These are phyloP conservation scores for Vollenhovia emeryi DNA, from an alignment of 1,140 invertebrate genomes.

Conservation along the genomic window DNA sequence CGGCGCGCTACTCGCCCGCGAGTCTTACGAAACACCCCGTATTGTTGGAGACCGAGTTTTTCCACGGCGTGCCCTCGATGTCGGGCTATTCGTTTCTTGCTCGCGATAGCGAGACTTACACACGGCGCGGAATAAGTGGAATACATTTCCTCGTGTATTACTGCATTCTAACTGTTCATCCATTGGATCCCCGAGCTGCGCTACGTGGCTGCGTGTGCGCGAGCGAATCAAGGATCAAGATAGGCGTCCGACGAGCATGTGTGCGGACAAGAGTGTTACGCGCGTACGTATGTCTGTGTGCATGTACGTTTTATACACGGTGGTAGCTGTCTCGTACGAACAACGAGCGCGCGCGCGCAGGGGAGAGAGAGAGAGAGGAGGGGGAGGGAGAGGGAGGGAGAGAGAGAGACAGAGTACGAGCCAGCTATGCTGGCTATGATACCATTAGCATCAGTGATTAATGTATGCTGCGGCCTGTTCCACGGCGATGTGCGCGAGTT, in stretches of 20 bases:
- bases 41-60: slow-evolving; percentile 29
- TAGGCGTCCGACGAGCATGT: slow-evolving; percentile 44
- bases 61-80: slow-evolving; percentile 20
- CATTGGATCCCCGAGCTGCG: slow-evolving; percentile 58
- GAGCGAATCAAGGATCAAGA: slow-evolving; percentile 69
- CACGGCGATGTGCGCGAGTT: slow-evolving; percentile 77
- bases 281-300: slow-evolving; percentile 12
- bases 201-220: slow-evolving; percentile 51
- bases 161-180: slow-evolving; percentile 63
- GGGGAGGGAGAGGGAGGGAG: neutral
- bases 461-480: slow-evolving; percentile 83
- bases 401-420: slow-evolving; percentile 63
- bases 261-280: slow-evolving; percentile 53
- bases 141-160: slow-evolving; percentile 63
- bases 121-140: slow-evolving; percentile 50
- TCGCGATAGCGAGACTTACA: slow-evolving; percentile 55
- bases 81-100: slow-evolving; percentile 38
- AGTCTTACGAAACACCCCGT: slow-evolving; percentile 22
- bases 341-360: slow-evolving; percentile 36
- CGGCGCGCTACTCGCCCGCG: neutral
- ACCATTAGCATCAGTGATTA: slow-evolving; percentile 85
- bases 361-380: slow-evolving; percentile 32
- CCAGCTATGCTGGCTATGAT: slow-evolving; percentile 82
- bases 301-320: slow-evolving; percentile 39
- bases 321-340: slow-evolving; percentile 46